Conservation (phyloP, 2,888 invertebrate genomes). For the Crocallis elinguaria region DNA sequence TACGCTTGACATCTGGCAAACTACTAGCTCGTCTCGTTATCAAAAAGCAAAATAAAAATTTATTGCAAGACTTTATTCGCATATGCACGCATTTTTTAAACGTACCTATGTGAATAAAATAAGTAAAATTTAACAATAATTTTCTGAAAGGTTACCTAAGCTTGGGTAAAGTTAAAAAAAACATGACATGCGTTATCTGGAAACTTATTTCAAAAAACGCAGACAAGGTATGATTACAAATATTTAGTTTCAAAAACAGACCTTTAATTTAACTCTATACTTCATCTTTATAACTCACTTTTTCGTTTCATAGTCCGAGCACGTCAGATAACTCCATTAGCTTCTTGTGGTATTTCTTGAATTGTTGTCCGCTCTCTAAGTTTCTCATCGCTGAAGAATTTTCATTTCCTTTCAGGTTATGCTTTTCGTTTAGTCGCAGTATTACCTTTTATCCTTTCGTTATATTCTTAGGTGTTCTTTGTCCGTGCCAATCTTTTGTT, state of each 20-base stretch:
- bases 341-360: constrained; percentile 54
- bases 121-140: too few species aligned
- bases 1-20: too few species aligned
- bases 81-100: too few species aligned
- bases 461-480: constrained; percentile 45
- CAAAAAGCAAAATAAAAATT: too few species aligned
- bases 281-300: constrained; percentile 45
- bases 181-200: too few species aligned
- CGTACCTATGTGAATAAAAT: too few species aligned
- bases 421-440: constrained; percentile 42
- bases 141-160: too few species aligned
- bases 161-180: too few species aligned
- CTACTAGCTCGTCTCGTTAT: too few species aligned
- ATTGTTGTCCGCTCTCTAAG: constrained; percentile 46
- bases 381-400: constrained; percentile 60
- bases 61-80: too few species aligned
- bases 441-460: constrained; percentile 46
- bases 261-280: constrained; percentile 36
- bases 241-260: too few species aligned
- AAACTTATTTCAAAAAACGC: not conserved
- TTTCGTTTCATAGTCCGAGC: constrained; percentile 49
- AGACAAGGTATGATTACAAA: too few species aligned
- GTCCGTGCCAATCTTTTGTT: constrained; percentile 44
- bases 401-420: constrained; percentile 53
- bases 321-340: constrained; percentile 50